Evolutionary conservation across 2,797 vertebrate species (phyloP).

Genomic region (Rhinoraja longicauda): DNA sequence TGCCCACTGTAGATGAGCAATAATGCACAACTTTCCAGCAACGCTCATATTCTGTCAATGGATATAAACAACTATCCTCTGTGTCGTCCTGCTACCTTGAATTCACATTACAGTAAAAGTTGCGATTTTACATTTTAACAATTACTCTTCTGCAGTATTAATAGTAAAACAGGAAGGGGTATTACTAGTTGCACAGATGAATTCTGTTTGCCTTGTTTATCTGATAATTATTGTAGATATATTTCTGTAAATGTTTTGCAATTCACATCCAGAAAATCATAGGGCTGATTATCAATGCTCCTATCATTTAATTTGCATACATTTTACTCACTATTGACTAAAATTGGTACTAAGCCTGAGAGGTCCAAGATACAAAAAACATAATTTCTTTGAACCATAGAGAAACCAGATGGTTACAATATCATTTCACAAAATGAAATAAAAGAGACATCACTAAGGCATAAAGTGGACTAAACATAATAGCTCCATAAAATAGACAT

Average conservation of each 20-base stretch:
- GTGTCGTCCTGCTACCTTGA: no score
- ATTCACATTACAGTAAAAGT: background rate
- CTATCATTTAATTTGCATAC: background rate
- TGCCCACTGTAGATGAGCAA: no score
- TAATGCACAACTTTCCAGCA: no score
- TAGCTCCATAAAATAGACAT: no score
- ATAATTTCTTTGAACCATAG: background rate
- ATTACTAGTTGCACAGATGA: background rate
- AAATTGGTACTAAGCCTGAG: background rate
- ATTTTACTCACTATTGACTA: no score
- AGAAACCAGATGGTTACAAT: background rate
- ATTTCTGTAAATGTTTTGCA: background rate
- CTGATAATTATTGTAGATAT: background rate
- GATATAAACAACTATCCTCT: no score
- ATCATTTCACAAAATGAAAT: background rate
- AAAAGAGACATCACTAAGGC: background rate
- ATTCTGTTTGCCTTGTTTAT: background rate
- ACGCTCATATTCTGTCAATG: no score
- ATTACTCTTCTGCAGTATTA: background rate
- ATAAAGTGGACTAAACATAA: background rate
- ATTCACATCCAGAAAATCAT: background rate
- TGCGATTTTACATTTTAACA: background rate
- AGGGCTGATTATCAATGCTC: background rate
- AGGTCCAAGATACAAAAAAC: background rate
- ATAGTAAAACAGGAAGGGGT: no score